A percentile compares a stretch with the other conserved stretches of the same genome.
phyloP scores from a whole-genome alignment of 2,888 invertebrate species.

The Drosophila sordidula region DNA sequence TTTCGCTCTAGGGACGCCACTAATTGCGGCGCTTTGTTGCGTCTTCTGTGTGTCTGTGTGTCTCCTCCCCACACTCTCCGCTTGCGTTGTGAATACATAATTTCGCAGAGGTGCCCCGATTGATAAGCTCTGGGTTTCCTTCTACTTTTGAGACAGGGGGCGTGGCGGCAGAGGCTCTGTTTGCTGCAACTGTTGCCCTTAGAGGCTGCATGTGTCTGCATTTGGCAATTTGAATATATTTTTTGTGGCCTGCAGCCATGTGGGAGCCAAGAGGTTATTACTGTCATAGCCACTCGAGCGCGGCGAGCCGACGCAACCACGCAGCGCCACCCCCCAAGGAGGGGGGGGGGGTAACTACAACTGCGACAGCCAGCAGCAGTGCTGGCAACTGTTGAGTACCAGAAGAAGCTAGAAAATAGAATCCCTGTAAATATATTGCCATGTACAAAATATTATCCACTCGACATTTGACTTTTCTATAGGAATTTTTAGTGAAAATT shows the following conservation, averaged over 20 bases:
- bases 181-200: constrained; percentile 20
- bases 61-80: constrained; percentile 8
- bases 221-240: constrained; percentile 67
- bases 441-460: too few species aligned
- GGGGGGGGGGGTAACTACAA: background rate
- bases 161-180: background rate
- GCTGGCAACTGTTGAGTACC: background rate
- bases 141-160: constrained; percentile 4
- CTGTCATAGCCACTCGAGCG: constrained; percentile 71
- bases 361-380: background rate
- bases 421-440: too few species aligned
- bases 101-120: constrained; percentile 29
- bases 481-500: too few species aligned
- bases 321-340: constrained; percentile 27
- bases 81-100: constrained; percentile 42
- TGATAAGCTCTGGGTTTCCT: constrained; percentile 16
- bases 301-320: constrained; percentile 57
- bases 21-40: constrained; percentile 68
- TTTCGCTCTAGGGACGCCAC: constrained; percentile 74
- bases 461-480: too few species aligned
- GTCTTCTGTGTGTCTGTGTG: constrained; percentile 6
- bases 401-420: background rate
- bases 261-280: constrained; percentile 75
- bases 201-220: constrained; percentile 37
- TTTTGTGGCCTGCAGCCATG: constrained; percentile 45